phyloP scores from a whole-genome alignment of 35 echinoderm and acorn worm genomes.

The Apostichopus japonicus region DNA sequence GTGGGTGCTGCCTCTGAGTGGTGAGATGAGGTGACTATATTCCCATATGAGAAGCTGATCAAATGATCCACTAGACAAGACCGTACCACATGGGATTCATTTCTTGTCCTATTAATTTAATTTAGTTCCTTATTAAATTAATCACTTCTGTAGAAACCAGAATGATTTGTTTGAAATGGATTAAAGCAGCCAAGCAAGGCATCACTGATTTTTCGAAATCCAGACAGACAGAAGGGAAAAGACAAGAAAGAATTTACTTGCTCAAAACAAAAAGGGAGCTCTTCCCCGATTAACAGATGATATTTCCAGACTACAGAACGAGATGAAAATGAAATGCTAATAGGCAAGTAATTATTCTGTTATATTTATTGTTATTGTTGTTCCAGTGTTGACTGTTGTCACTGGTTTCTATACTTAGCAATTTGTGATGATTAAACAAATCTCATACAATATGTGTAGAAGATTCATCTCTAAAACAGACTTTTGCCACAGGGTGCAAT shows the following conservation, averaged over 20 bases:
- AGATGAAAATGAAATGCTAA: no score
- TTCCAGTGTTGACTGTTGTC: neutral
- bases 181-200: neutral
- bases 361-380: neutral
- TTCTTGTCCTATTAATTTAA: slow-evolving; percentile 45
- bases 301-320: no score
- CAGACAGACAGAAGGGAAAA: no score
- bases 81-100: slow-evolving; percentile 32
- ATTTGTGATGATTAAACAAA: neutral
- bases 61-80: neutral
- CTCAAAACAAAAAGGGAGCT: no score
- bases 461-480: neutral
- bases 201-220: no score
- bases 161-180: neutral
- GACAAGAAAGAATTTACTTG: no score
- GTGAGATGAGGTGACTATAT: neutral
- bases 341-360: no score
- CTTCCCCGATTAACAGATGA: no score
- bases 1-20: neutral
- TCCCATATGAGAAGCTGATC: neutral
- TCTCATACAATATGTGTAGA: neutral
- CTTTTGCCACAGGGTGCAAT: neutral
- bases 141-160: neutral
- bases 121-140: slow-evolving; percentile 37
- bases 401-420: neutral